These are phyloP conservation scores for Lophius americanus DNA, from an alignment of 2,797 vertebrate species.

Conservation along the genomic window DNA sequence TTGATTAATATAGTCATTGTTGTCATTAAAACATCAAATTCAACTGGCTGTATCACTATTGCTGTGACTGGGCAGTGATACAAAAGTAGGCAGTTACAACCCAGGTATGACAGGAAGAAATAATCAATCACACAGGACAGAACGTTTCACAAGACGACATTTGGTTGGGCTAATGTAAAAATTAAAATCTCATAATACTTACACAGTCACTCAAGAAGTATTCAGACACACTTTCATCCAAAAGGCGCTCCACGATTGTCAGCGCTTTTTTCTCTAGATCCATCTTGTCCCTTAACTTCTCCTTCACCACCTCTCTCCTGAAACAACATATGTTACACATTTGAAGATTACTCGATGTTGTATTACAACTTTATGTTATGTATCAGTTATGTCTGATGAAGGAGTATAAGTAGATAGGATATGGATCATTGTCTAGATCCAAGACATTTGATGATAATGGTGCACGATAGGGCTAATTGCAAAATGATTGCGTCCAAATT, in stretches of 20 bases:
- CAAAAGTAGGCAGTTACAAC: too few species aligned
- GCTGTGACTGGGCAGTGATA: too few species aligned
- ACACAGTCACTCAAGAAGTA: conserved; percentile 91
- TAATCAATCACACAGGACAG: not conserved
- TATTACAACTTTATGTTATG: too few species aligned
- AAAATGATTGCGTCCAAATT: too few species aligned
- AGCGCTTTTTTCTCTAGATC: conserved; percentile 89
- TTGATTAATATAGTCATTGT: too few species aligned
- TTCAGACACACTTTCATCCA: conserved; percentile 88
- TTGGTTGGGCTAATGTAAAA: not conserved
- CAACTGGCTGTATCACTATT: too few species aligned
- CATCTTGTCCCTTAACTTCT: conserved; percentile 83
- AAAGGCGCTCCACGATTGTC: conserved; percentile 88
- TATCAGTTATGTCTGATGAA: not conserved
- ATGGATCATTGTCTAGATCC: too few species aligned
- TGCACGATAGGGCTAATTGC: too few species aligned
- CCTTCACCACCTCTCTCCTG: conserved; percentile 88
- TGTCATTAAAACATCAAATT: too few species aligned
- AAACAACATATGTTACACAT: not conserved
- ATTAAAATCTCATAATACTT: conserved; percentile 36
- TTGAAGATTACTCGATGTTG: not conserved
- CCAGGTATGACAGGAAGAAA: too few species aligned
- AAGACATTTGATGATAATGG: too few species aligned
- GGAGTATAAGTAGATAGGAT: too few species aligned
- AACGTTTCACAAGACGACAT: not conserved